Percentiles rank a stretch among this genome's conserved stretches.
These are phyloP conservation scores for Perodicticus potto DNA, from an alignment of 2,797 vertebrate genomes.

Conservation along the genomic window DNA sequence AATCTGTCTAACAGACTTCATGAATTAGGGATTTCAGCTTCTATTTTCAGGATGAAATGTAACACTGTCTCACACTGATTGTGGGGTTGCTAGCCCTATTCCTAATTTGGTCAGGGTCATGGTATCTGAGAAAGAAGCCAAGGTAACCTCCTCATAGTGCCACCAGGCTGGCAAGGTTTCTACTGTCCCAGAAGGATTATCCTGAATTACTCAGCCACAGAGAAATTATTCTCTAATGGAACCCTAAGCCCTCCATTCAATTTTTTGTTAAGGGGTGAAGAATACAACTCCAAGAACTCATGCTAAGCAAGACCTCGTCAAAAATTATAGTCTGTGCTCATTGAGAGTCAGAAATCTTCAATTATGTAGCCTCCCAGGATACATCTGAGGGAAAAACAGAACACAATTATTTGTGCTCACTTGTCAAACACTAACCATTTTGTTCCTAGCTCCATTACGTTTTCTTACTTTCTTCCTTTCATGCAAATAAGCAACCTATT, in stretches of 20 bases:
- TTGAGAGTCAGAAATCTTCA: constrained; percentile 80
- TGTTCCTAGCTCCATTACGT: constrained; percentile 58
- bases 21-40: background rate
- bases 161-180: constrained; percentile 34
- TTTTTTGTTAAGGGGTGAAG: constrained; percentile 72
- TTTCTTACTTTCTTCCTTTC: constrained; percentile 69
- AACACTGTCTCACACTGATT: background rate
- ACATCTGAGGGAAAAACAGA: constrained; percentile 68
- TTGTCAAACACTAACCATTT: constrained; percentile 67
- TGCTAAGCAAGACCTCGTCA: constrained; percentile 74
- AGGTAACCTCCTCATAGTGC: background rate
- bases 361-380: constrained; percentile 68
- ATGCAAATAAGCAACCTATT: constrained; percentile 67
- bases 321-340: constrained; percentile 70
- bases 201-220: constrained; percentile 74
- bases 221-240: constrained; percentile 77
- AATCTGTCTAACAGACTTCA: background rate
- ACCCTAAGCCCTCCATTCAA: constrained; percentile 63
- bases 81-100: background rate
- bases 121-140: background rate
- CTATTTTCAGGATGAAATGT: constrained; percentile 27
- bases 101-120: background rate
- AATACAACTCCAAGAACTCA: constrained; percentile 57
- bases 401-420: constrained; percentile 28
- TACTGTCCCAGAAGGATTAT: constrained; percentile 63